Conservation (phyloP, 2,113 vertebrate species). For the Tretioscincus oriximinensis region DNA sequence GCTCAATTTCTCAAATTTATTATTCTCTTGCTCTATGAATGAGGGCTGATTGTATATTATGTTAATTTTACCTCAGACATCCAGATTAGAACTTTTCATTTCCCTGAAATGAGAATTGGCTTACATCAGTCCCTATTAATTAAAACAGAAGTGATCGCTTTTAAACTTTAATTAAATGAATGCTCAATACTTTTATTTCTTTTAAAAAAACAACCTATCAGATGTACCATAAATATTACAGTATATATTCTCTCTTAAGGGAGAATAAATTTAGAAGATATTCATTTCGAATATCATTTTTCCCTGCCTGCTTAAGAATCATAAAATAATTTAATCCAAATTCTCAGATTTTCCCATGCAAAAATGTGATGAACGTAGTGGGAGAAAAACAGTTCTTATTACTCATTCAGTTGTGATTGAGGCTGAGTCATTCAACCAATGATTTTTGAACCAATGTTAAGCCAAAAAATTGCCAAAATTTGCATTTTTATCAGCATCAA, state of each 20-base stretch:
- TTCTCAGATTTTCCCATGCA: conserved; percentile 13
- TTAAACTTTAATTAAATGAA: background rate
- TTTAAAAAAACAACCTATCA: background rate
- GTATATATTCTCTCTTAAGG: conserved; percentile 1
- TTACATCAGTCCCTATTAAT: background rate
- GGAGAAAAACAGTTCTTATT: conserved; percentile 11
- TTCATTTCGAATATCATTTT: conserved; percentile 1
- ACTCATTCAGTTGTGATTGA: conserved; percentile 27
- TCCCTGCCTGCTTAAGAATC: background rate
- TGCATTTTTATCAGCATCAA: background rate
- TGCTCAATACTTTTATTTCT: background rate
- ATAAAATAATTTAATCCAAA: conserved; percentile 4
- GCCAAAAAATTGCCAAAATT: background rate
- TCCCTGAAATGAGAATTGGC: background rate
- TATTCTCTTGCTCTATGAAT: too few relatives aligned
- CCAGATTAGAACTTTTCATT: background rate
- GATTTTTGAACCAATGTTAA: background rate
- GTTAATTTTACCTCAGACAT: background rate
- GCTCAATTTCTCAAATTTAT: too few relatives aligned
- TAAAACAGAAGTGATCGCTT: background rate
- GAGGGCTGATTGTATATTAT: background rate
- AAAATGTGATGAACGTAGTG: background rate
- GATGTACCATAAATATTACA: background rate
- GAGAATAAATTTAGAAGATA: conserved; percentile 23
- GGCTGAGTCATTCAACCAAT: conserved; percentile 15